Conservation (phyloP, 2,797 vertebrate genomes). For the Oryzias dopingdopingensis region DNA sequence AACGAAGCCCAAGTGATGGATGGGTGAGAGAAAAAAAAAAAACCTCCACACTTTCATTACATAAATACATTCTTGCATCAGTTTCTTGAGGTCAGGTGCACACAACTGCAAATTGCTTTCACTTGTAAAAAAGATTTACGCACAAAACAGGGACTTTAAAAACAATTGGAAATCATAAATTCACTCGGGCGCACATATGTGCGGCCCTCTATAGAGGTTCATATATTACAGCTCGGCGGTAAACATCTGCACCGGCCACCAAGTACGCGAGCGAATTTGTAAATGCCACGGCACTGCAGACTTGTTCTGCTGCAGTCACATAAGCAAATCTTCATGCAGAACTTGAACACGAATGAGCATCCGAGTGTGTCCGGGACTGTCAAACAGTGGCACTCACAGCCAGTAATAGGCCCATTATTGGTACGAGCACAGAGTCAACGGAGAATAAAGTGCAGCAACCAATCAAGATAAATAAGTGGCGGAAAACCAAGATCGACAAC, state of each 20-base stretch:
- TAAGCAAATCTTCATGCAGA: slow-evolving; percentile 14
- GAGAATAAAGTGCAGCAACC: slow-evolving; percentile 54
- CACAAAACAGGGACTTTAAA: slow-evolving; percentile 13
- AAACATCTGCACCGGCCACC: slow-evolving; percentile 3
- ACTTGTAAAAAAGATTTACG: slow-evolving; percentile 21
- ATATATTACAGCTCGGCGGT: slow-evolving; percentile 6
- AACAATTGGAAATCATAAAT: slow-evolving; percentile 22
- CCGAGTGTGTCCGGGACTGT: slow-evolving; percentile 45
- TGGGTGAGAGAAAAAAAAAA: neutral
- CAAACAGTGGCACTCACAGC: slow-evolving; percentile 44
- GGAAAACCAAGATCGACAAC: slow-evolving; percentile 62
- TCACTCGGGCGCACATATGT: slow-evolving; percentile 1
- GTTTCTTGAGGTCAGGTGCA: neutral
- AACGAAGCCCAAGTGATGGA: too few relatives aligned
- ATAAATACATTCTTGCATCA: neutral
- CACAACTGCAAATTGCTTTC: slow-evolving; percentile 4
- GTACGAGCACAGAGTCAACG: slow-evolving; percentile 41
- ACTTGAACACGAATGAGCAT: slow-evolving; percentile 30
- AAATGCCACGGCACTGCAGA: slow-evolving; percentile 9
- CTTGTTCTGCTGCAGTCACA: slow-evolving; percentile 17
- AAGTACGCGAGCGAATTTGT: slow-evolving; percentile 7
- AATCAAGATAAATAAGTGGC: slow-evolving; percentile 71
- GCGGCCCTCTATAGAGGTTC: slow-evolving; percentile 4
- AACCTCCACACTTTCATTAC: slow-evolving; percentile 6
- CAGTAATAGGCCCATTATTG: slow-evolving; percentile 68